Percentiles rank a stretch among this genome's conserved stretches.
Conservation (phyloP, 1,140 invertebrate genomes). For the Aleiodes sp. region DNA sequence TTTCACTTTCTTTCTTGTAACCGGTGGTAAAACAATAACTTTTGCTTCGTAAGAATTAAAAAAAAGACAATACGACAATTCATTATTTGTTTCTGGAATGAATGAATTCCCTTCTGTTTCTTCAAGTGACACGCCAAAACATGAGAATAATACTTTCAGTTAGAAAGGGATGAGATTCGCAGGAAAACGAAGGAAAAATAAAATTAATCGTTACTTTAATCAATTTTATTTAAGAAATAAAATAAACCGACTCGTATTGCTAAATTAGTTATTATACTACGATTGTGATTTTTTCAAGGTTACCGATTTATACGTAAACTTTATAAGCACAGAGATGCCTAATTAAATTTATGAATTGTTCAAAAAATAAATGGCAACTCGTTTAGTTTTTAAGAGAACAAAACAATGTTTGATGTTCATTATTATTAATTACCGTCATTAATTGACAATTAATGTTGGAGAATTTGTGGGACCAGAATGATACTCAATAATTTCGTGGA, state of each 20-base stretch:
- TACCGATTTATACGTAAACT: conserved; percentile 55
- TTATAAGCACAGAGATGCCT: background rate
- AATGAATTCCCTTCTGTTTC: too few relatives aligned
- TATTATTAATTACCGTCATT: too few relatives aligned
- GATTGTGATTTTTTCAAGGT: conserved; percentile 65
- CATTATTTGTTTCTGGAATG: too few relatives aligned
- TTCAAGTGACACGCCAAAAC: too few relatives aligned
- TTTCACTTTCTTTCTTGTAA: conserved; percentile 16
- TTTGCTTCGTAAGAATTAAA: too few relatives aligned
- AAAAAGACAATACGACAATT: too few relatives aligned
- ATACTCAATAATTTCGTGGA: background rate
- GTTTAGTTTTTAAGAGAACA: background rate
- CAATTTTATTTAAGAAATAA: background rate
- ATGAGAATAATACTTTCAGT: too few relatives aligned
- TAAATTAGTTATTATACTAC: conserved; percentile 48
- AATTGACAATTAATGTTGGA: background rate
- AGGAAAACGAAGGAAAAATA: background rate
- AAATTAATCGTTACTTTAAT: background rate
- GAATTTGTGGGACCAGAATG: conserved; percentile 27
- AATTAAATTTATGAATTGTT: background rate
- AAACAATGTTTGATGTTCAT: too few relatives aligned
- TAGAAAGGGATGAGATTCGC: too few relatives aligned
- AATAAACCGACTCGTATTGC: conserved; percentile 17
- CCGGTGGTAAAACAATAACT: background rate
- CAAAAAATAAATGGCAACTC: background rate